These are phyloP conservation scores for Sylvia atricapilla DNA, from an alignment of 2,113 vertebrate species.

Conservation along the genomic window DNA sequence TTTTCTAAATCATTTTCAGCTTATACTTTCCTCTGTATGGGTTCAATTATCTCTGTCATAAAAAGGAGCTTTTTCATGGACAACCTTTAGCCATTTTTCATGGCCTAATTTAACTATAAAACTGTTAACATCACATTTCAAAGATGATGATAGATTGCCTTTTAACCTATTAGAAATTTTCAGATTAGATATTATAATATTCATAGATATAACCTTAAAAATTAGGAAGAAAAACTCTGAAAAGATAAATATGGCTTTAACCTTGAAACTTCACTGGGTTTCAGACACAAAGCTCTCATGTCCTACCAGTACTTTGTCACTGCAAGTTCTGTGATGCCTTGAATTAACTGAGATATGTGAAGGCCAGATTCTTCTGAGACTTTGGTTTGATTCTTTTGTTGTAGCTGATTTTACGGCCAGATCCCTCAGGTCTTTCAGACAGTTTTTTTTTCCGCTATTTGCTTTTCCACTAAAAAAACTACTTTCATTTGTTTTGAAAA, in stretches of 20 bases:
- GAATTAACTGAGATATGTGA: neutral
- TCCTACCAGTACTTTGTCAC: neutral
- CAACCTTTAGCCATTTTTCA: conserved; percentile 75
- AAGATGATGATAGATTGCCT: conserved; percentile 67
- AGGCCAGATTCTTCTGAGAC: neutral
- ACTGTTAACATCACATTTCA: conserved; percentile 69
- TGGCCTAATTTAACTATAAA: conserved; percentile 72
- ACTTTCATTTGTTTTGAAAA: neutral
- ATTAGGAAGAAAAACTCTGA: conserved; percentile 43
- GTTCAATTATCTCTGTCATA: conserved; percentile 79
- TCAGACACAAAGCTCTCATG: neutral
- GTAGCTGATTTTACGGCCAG: neutral
- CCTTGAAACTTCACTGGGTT: conserved; percentile 67
- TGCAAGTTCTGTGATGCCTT: neutral
- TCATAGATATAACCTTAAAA: conserved; percentile 63
- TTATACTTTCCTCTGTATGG: conserved; percentile 71
- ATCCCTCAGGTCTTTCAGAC: neutral
- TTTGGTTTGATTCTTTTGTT: neutral
- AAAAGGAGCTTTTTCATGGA: conserved; percentile 69
- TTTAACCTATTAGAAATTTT: conserved; percentile 66
- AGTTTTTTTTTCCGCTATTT: fast-evolving
- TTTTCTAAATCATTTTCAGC: conserved; percentile 73
- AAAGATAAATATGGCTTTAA: conserved; percentile 68
- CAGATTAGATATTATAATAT: conserved; percentile 68
- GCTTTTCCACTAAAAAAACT: neutral